Evolutionary conservation across 2,113 vertebrate genomes (phyloP).

Genomic region (Perccottus glenii): DNA sequence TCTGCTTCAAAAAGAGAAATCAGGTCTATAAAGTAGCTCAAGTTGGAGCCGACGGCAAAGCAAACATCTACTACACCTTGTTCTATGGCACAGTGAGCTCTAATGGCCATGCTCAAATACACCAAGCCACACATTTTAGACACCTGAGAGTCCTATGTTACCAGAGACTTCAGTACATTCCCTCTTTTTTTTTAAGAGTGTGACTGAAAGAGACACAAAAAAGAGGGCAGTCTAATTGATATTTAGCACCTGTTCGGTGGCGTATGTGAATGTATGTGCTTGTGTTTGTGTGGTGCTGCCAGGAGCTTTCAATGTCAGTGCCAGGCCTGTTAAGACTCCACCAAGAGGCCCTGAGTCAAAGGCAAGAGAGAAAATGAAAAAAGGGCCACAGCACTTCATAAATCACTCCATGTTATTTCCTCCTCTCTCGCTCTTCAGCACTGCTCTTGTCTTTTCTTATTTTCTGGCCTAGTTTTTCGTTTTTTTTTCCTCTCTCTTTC

Average conservation of each 20-base stretch:
- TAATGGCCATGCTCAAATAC: neutral
- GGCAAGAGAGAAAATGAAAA: constrained; percentile 36
- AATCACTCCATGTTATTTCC: constrained; percentile 54
- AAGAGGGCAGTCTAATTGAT: constrained; percentile 59
- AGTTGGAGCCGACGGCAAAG: constrained; percentile 46
- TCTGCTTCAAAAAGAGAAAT: constrained; percentile 30
- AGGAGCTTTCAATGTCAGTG: constrained; percentile 58
- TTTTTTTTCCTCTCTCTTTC: constrained; percentile 12
- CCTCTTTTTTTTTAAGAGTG: constrained; percentile 36
- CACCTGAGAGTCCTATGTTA: constrained; percentile 38
- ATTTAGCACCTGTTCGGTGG: constrained; percentile 67
- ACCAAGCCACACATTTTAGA: constrained; percentile 17
- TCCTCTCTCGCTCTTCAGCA: constrained; percentile 29
- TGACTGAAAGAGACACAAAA: constrained; percentile 44
- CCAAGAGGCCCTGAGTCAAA: constrained; percentile 51
- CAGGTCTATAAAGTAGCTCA: constrained; percentile 33
- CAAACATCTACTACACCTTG: constrained; percentile 52
- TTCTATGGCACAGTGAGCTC: constrained; percentile 18
- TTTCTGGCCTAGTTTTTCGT: constrained; percentile 21
- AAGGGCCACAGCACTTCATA: constrained; percentile 67
- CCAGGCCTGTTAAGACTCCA: constrained; percentile 63
- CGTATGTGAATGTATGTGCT: constrained; percentile 10
- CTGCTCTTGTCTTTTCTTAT: constrained; percentile 31
- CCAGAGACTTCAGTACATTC: constrained; percentile 47
- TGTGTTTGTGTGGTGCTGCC: constrained; percentile 34